Evolutionary conservation across 2,888 invertebrate species (phyloP).

Genomic region (Psylliodes chrysocephalus): DNA sequence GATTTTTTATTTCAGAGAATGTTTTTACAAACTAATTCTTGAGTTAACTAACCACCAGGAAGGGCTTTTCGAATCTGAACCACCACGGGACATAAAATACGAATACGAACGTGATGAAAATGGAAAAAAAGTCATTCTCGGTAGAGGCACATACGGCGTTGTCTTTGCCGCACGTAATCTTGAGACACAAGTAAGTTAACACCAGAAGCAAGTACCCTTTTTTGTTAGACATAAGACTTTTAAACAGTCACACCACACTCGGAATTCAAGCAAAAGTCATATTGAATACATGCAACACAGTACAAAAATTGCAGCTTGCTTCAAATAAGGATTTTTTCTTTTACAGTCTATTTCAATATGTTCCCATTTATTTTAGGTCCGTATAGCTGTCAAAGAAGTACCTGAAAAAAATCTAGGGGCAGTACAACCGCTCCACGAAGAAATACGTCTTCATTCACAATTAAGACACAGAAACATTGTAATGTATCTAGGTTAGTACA

Average conservation of each 20-base stretch:
- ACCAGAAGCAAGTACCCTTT: no score
- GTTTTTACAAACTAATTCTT: conserved; percentile 85
- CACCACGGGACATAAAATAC: conserved; percentile 69
- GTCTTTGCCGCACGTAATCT: conserved; percentile 95
- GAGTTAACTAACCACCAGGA: conserved; percentile 91
- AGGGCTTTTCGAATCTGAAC: conserved; percentile 63
- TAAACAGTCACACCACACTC: no score
- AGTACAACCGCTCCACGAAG: conserved; percentile 98
- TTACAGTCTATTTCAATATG: no score
- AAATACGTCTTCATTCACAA: conserved; percentile 96
- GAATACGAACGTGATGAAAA: conserved; percentile 96
- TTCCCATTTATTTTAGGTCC: conserved; percentile 16
- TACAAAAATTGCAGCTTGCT: no score
- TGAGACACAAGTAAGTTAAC: conserved; percentile 80
- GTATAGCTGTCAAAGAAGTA: conserved; percentile 97
- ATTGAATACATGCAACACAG: no score
- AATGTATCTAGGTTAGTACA: conserved; percentile 65
- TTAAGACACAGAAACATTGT: conserved; percentile 96
- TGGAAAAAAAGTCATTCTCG: conserved; percentile 84
- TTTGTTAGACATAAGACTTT: no score
- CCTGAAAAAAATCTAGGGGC: conserved; percentile 95
- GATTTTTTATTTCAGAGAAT: conserved; percentile 68
- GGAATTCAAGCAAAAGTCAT: no score
- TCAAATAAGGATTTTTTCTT: no score
- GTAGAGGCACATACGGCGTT: conserved; percentile 95